These are phyloP conservation scores for Silurus aristotelis DNA, from an alignment of 2,797 vertebrate species.

Conservation along the genomic window DNA sequence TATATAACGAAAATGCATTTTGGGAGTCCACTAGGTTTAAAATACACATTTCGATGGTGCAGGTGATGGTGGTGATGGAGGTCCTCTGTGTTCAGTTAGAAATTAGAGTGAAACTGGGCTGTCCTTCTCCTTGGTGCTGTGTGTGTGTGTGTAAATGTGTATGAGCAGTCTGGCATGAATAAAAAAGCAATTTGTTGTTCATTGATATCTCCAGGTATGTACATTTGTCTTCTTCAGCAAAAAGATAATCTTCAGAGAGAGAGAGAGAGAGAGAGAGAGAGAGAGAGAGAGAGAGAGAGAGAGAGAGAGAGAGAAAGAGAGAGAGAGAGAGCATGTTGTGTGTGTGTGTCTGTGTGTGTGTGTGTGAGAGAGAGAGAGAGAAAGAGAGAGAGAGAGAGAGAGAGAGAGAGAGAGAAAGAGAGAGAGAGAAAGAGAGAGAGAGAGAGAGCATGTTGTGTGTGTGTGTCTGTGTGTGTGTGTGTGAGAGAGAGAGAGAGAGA, in stretches of 20 bases:
- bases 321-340: no score
- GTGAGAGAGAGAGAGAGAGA: no score
- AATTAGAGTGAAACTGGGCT: not conserved
- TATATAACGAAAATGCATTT: not conserved
- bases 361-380: no score
- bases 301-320: no score
- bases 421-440: no score
- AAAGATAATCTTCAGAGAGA: not conserved
- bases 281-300: no score
- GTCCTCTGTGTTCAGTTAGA: not conserved
- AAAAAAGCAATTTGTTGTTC: constrained; percentile 43
- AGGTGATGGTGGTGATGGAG: not conserved
- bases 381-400: no score
- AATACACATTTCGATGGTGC: not conserved
- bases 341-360: no score
- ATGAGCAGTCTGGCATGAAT: not conserved
- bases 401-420: no score
- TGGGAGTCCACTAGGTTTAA: not conserved
- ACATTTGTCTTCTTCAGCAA: not conserved
- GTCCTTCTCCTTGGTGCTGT: not conserved
- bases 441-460: no score
- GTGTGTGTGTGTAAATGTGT: constrained; percentile 11
- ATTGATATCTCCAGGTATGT: constrained; percentile 42
- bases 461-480: no score
- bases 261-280: constrained; percentile 14